Conservation (phyloP, 2,113 vertebrate genomes). For the Brienomyrus longianalis region DNA sequence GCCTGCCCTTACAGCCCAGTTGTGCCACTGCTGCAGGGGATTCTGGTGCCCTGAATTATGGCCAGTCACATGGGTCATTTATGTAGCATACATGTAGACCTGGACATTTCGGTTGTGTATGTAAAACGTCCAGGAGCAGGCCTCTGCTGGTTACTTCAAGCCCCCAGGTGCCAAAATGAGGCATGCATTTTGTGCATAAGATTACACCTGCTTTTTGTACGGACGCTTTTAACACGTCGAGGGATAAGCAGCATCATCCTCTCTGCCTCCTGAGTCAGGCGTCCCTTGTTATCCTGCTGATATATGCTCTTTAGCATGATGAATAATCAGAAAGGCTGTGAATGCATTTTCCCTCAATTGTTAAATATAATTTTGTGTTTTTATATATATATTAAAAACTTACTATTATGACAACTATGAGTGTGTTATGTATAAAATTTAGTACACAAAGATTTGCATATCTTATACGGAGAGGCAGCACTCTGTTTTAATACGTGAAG, state of each 20-base stretch:
- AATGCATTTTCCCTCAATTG: neutral
- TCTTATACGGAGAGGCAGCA: neutral
- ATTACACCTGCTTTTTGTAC: neutral
- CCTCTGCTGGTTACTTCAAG: neutral
- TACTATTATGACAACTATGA: neutral
- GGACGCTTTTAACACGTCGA: neutral
- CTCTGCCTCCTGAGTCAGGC: neutral
- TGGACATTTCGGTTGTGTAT: neutral
- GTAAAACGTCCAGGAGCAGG: neutral
- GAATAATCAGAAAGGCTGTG: neutral
- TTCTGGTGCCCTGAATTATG: neutral
- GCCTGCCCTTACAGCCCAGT: neutral
- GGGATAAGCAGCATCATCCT: neutral
- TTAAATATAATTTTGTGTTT: neutral
- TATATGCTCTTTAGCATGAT: neutral
- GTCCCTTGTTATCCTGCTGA: neutral
- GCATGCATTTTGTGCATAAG: neutral
- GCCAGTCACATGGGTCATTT: neutral
- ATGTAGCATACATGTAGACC: neutral
- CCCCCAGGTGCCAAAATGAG: neutral
- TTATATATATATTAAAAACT: neutral
- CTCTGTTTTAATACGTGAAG: neutral
- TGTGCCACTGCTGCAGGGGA: neutral
- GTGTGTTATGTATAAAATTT: neutral
- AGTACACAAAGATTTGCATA: neutral